Evolutionary conservation across 2,797 vertebrate genomes (phyloP).

Genomic region (Atherinosoma microstoma): DNA sequence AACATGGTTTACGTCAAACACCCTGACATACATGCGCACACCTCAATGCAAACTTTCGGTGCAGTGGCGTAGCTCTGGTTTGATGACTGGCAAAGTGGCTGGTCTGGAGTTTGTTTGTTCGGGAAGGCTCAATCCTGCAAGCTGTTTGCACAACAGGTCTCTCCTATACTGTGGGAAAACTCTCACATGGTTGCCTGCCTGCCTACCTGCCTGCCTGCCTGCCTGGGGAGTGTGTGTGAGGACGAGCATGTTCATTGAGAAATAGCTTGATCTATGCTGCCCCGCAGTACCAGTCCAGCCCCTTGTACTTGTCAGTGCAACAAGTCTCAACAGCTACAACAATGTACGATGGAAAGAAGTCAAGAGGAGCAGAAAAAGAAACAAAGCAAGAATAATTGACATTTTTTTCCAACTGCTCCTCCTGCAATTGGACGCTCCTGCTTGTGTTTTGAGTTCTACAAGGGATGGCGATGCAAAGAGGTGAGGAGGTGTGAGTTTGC

Average conservation of each 20-base stretch:
- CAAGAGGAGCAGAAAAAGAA: slow-evolving; percentile 43
- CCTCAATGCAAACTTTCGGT: slow-evolving; percentile 21
- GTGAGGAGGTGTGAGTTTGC: slow-evolving; percentile 7
- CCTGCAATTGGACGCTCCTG: slow-evolving; percentile 45
- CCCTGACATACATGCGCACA: slow-evolving; percentile 16
- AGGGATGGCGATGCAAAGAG: slow-evolving; percentile 42
- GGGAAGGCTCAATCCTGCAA: slow-evolving; percentile 43
- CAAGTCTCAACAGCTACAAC: slow-evolving; percentile 77
- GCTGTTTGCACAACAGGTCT: slow-evolving; percentile 70
- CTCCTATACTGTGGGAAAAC: slow-evolving; percentile 71
- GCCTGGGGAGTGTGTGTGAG: slow-evolving; percentile 27
- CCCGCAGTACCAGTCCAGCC: slow-evolving; percentile 47
- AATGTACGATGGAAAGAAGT: slow-evolving; percentile 42
- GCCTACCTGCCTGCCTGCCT: background rate
- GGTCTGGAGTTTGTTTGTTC: slow-evolving; percentile 42
- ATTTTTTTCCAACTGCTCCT: slow-evolving; percentile 42
- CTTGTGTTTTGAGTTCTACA: slow-evolving; percentile 31
- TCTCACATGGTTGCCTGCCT: slow-evolving; percentile 58
- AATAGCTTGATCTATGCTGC: slow-evolving; percentile 50
- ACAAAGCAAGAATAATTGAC: slow-evolving; percentile 26
- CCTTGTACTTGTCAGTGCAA: slow-evolving; percentile 58
- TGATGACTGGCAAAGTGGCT: slow-evolving; percentile 32
- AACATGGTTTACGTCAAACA: slow-evolving; percentile 44
- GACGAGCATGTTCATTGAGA: slow-evolving; percentile 63
- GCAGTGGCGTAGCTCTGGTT: slow-evolving; percentile 5